Evolutionary conservation across 2,888 invertebrate species (phyloP), one percentile per base, ranked within the genome.

Genomic region (Campaea margaritaria): DNA sequence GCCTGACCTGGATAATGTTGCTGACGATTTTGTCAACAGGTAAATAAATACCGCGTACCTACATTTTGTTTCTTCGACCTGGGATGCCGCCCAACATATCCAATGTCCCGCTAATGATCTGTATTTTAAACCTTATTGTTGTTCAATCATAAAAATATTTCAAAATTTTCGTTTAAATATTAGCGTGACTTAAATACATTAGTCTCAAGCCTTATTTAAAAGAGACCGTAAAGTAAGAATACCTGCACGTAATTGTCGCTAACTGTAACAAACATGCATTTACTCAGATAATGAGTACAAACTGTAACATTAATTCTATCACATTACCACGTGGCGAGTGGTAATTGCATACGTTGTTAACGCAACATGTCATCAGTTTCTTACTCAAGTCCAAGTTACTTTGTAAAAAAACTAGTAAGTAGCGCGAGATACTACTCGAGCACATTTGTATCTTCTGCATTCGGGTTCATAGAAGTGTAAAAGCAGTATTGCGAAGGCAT

Each of bases 21-120:
- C 96, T 15, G 88, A 93, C 56, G 96, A 97, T 79, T 96, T 98
- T 84, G 89, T 97, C 62, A 76, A 89, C 67, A 94, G 95, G 95
- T 95, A 87, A 67, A 16, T 42, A n/a, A 36, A 16, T 46, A 11
- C 12, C 8, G n/a, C n/a, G n/a, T 15, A 36, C 28, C 46, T n/a
- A 12, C n/a, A n/a, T 38, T 38, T 38, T 5, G n/a, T 12, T 38
- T 12, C 38, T 38, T 10, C 12, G 12, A n/a, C 2, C n/a, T n/a
- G n/a, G 0, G 2, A 12, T n/a, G n/a, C n/a, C n/a, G n/a, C n/a
- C n/a, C n/a, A 5, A 12, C 38, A 34, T 5, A 5, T 2, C 21
- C 21, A 21, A 21, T 5, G 5, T 5, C 3, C 2, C 21, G 21
- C 2, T 21, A 21, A 21, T 21, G 21, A 2, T 5, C 21, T 5